Base-by-base conservation (phyloP, 2,797 vertebrate genomes). In the Smutsia gigantea region DNA sequence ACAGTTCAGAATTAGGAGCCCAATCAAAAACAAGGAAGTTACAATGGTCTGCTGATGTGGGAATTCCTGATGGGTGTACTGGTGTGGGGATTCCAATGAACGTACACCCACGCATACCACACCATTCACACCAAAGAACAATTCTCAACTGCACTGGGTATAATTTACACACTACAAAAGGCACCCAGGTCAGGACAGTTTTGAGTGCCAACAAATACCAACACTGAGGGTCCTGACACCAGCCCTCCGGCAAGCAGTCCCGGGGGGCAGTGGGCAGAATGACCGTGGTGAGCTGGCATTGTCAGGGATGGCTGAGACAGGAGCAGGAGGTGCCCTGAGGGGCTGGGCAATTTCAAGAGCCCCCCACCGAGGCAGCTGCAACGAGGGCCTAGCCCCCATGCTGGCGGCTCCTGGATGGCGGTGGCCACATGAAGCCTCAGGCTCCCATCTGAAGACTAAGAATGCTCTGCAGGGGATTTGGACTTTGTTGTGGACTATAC, bases 21-120 rank as follows among this genome's bases (percentile, higher is more conserved):
- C 49, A 53, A 61, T 74, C 34, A 57, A 57, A 85, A 68, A 42
- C 0, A 18, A 39, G 39, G 39, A 39, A 39, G 39, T 39, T 39
- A 39, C 39, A 39, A 39, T 39, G 39, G 39, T 39, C 39, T 39
- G 39, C 39, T 17, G 46, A 31, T 8, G 3, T 1, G 23, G 39
- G n/a, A 90, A 15, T 34, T 37, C 74, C 13, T 6, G 13, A 3
- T 2, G 3, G 7, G 27, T 0, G 0, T 4, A 46, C 9, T 46
- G 46, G 46, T 42, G 13, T 15, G 46, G 29, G 12, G 23, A 46
- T 42, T 68, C 31, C 27, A 34, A 21, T 1, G 17, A 6, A 61
- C 4, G 2, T 21, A 83, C 25, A 39, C 68, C 37, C 46, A 46
- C 46, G 46, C 21, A 1, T 0, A 34, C n/a, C 5, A 8, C 1